A percentile compares a stretch with the other conserved stretches of the same genome.
phyloP scores from a whole-genome alignment of 2,797 vertebrate genomes.

The Alca torda region DNA sequence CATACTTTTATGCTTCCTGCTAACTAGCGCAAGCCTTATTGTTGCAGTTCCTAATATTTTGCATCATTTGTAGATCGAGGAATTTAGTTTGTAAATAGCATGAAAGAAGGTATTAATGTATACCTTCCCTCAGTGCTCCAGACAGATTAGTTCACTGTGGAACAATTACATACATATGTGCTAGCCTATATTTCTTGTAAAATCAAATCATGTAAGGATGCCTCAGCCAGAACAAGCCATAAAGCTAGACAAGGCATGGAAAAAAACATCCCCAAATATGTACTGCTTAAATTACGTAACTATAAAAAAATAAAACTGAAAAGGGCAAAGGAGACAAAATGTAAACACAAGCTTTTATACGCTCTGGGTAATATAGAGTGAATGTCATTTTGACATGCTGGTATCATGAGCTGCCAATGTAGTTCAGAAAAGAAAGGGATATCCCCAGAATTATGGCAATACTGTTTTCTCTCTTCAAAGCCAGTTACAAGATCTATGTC shows the following conservation, averaged over 20 bases:
- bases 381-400: constrained; percentile 13
- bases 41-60: constrained; percentile 39
- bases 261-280: constrained; percentile 60
- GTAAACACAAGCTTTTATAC: constrained; percentile 34
- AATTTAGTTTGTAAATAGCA: constrained; percentile 24
- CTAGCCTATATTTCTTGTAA: constrained; percentile 48
- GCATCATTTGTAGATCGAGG: constrained; percentile 10
- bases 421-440: constrained; percentile 14
- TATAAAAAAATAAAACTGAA: constrained; percentile 68
- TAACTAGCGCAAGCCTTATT: constrained; percentile 19
- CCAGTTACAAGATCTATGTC: background rate
- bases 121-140: background rate
- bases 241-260: constrained; percentile 74
- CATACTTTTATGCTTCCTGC: background rate
- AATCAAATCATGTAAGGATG: constrained; percentile 50
- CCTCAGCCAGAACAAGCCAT: constrained; percentile 67
- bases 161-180: constrained; percentile 37
- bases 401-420: constrained; percentile 7
- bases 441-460: constrained; percentile 8
- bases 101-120: constrained; percentile 1
- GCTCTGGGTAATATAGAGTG: background rate
- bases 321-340: constrained; percentile 44
- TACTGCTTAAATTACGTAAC: constrained; percentile 69
- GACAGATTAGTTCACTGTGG: constrained; percentile 22
- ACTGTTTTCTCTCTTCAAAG: background rate